phyloP scores from a whole-genome alignment of 2,888 invertebrate genomes.

The Gryllus longicercus region DNA sequence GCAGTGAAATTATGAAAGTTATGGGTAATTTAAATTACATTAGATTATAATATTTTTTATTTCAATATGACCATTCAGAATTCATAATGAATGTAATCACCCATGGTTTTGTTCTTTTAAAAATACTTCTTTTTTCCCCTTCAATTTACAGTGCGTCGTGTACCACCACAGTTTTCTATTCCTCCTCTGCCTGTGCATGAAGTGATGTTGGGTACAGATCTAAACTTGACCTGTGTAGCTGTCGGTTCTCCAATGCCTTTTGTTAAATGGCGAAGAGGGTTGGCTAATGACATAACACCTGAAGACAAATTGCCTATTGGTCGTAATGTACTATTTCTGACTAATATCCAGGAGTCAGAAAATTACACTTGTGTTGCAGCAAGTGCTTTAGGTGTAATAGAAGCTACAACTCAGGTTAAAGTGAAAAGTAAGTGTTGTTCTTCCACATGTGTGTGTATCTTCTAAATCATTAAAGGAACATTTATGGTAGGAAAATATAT shows the following conservation, averaged over 20 bases:
- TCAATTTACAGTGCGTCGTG: conserved; percentile 75
- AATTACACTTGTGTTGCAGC: conserved; percentile 97
- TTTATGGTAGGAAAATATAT: too few relatives aligned
- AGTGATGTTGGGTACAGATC: conserved; percentile 85
- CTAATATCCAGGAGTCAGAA: conserved; percentile 84
- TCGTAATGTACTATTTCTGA: conserved; percentile 80
- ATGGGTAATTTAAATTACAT: background rate
- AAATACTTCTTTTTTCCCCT: conserved; percentile 35
- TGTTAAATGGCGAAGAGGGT: conserved; percentile 87
- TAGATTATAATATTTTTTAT: background rate
- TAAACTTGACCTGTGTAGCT: conserved; percentile 94
- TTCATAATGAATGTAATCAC: background rate
- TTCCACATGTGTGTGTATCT: background rate
- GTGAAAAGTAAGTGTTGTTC: conserved; percentile 79
- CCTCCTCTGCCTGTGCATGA: conserved; percentile 81
- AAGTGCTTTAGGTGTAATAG: conserved; percentile 89
- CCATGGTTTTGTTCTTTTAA: background rate
- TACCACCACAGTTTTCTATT: conserved; percentile 92
- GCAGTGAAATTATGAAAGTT: background rate
- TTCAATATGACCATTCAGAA: background rate
- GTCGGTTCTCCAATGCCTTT: conserved; percentile 97
- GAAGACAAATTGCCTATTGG: conserved; percentile 83
- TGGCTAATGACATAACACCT: conserved; percentile 77
- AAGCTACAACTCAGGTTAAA: conserved; percentile 81
- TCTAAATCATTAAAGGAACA: background rate